Percentiles rank a stretch among this genome's conserved stretches.
These are phyloP conservation scores for Philereme vetulata DNA, from an alignment of 2,888 invertebrate genomes.

Conservation along the genomic window DNA sequence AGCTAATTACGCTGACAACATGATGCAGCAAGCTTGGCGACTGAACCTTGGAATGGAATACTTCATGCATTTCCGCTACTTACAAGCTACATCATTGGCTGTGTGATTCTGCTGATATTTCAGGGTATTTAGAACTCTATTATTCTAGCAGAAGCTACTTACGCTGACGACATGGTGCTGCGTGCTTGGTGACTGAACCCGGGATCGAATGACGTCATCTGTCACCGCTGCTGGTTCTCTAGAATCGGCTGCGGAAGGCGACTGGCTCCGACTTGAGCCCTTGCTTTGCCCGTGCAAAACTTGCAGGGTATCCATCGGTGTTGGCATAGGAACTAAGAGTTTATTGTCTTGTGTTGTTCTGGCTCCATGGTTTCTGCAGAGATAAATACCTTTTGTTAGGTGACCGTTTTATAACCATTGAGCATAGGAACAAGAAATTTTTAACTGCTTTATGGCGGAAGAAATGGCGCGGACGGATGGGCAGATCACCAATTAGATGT, in stretches of 20 bases:
- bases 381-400: background rate
- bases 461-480: too few relatives aligned
- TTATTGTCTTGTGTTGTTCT: slow-evolving; percentile 21
- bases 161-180: slow-evolving; percentile 73
- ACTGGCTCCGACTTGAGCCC: slow-evolving; percentile 85
- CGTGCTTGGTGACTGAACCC: slow-evolving; percentile 76
- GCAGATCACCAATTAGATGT: too few relatives aligned
- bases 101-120: too few relatives aligned
- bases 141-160: slow-evolving; percentile 38
- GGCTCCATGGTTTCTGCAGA: slow-evolving; percentile 31
- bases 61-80: too few relatives aligned
- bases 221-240: slow-evolving; percentile 70
- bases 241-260: slow-evolving; percentile 81
- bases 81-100: too few relatives aligned
- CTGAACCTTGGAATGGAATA: too few relatives aligned
- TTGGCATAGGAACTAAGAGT: slow-evolving; percentile 34
- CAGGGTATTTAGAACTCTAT: too few relatives aligned
- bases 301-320: slow-evolving; percentile 73
- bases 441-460: too few relatives aligned
- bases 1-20: too few relatives aligned
- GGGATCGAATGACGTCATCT: slow-evolving; percentile 74
- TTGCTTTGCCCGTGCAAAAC: slow-evolving; percentile 81
- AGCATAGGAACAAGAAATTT: background rate
- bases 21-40: too few relatives aligned
- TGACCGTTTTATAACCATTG: background rate